Percentiles rank a stretch among this genome's conserved stretches.
phyloP scores from a whole-genome alignment of 23 tunicate genomes.

The Aplidium turbinatum region DNA sequence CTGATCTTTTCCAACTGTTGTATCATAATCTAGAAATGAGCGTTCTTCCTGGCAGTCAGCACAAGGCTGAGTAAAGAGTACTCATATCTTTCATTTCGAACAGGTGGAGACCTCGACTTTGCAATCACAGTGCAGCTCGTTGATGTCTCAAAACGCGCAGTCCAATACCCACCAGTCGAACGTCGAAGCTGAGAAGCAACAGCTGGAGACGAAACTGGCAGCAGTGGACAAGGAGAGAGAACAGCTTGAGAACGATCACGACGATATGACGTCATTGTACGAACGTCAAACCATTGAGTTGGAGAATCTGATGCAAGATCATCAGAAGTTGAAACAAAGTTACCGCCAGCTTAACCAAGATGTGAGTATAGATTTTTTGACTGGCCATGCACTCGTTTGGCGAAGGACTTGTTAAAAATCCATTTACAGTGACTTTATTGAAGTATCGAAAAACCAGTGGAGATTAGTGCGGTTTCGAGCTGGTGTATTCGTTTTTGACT shows the following conservation, averaged over 20 bases:
- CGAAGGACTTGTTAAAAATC: no score
- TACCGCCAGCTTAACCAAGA: conserved; percentile 43
- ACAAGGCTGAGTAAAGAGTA: no score
- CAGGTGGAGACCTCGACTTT: conserved; percentile 88
- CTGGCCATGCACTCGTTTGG: no score
- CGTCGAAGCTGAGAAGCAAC: conserved; percentile 49
- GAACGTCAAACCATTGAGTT: conserved; percentile 91
- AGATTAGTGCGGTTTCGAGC: no score
- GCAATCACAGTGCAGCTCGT: conserved; percentile 62
- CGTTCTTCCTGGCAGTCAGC: no score
- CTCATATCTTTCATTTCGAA: no score
- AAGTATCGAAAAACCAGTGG: no score
- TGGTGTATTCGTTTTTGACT: no score
- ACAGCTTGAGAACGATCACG: conserved; percentile 67
- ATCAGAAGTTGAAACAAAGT: conserved; percentile 70
- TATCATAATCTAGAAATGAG: no score
- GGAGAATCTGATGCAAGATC: conserved; percentile 70
- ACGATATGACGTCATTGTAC: conserved; percentile 60
- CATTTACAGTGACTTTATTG: no score
- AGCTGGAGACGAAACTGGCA: conserved; percentile 28
- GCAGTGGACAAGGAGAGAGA: conserved; percentile 43
- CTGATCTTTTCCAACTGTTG: no score
- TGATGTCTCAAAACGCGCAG: conserved; percentile 59
- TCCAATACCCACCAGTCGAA: conserved; percentile 32
- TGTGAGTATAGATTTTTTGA: conserved; percentile 46